These are phyloP conservation scores for Ceratosolen solmsi DNA, from an alignment of 1,140 invertebrate species.

Conservation along the genomic window DNA sequence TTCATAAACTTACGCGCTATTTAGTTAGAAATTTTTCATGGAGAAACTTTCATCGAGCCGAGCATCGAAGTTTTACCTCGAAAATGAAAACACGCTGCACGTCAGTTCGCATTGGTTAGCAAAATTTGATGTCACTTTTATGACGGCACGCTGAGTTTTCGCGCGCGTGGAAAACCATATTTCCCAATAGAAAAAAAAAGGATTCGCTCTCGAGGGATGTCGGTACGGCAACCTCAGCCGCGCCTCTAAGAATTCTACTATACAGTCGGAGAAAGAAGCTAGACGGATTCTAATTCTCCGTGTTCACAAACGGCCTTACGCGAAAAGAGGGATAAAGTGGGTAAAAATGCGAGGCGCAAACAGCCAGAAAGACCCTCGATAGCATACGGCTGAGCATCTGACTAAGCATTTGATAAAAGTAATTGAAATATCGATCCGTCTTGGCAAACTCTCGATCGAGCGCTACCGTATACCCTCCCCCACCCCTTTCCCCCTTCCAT, in stretches of 20 bases:
- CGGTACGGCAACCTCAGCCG: background rate
- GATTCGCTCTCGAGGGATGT: background rate
- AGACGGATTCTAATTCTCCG: conserved; percentile 40
- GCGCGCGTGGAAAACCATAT: background rate
- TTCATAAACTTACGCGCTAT: background rate
- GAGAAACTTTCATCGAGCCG: background rate
- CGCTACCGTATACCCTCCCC: no score
- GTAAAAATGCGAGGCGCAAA: conserved; percentile 40
- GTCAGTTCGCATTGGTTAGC: background rate
- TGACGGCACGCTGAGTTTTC: background rate
- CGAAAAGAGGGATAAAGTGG: conserved; percentile 32
- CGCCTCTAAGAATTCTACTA: conserved; percentile 22
- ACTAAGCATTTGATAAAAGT: conserved; percentile 53
- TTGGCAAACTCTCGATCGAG: conserved; percentile 38
- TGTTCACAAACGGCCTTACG: background rate
- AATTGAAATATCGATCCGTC: conserved; percentile 50
- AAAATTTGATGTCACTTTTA: conserved; percentile 11
- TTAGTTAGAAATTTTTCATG: background rate
- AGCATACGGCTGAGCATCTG: conserved; percentile 44
- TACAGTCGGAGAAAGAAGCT: conserved; percentile 15
- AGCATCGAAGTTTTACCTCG: background rate
- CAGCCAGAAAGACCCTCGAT: conserved; percentile 31
- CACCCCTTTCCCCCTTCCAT: no score
- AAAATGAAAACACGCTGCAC: background rate
- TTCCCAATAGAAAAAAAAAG: background rate